phyloP scores from a whole-genome alignment of 2,797 vertebrate species.

The Miichthys miiuy region DNA sequence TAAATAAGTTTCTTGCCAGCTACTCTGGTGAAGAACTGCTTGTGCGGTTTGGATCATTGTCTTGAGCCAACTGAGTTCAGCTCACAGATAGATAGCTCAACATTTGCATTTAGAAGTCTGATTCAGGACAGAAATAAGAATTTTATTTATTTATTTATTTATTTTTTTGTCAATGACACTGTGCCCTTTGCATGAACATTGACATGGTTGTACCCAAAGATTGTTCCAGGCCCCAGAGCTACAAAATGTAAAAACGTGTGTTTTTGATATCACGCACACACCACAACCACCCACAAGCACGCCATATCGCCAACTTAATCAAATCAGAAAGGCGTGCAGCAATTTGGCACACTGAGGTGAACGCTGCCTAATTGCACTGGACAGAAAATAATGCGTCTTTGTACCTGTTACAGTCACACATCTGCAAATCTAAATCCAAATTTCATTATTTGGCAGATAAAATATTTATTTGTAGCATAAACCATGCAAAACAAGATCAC shows the following conservation, averaged over 20 bases:
- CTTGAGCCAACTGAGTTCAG: not conserved
- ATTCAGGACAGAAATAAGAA: not conserved
- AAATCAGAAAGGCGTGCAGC: constrained; percentile 29
- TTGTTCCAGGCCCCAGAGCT: not conserved
- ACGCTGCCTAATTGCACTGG: constrained; percentile 20
- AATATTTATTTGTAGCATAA: constrained; percentile 24
- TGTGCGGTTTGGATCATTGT: not conserved
- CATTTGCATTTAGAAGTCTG: not conserved
- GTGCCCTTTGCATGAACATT: not conserved
- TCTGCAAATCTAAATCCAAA: constrained; percentile 15
- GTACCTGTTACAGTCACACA: constrained; percentile 15
- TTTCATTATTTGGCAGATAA: constrained; percentile 15
- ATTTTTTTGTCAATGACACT: not conserved
- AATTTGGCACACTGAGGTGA: constrained; percentile 16
- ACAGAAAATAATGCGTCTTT: constrained; percentile 15
- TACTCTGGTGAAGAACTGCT: not conserved
- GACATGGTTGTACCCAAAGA: not conserved
- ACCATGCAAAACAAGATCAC: constrained; percentile 18
- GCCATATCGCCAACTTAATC: constrained; percentile 12
- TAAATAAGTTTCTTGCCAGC: not conserved
- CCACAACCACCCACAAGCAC: constrained; percentile 6
- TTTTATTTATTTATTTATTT: too few relatives aligned
- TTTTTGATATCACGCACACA: constrained; percentile 11
- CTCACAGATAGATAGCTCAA: not conserved
- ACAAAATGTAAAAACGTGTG: not conserved